These are phyloP conservation scores for Coelopa frigida DNA, from an alignment of 1,140 invertebrate genomes.

Conservation along the genomic window DNA sequence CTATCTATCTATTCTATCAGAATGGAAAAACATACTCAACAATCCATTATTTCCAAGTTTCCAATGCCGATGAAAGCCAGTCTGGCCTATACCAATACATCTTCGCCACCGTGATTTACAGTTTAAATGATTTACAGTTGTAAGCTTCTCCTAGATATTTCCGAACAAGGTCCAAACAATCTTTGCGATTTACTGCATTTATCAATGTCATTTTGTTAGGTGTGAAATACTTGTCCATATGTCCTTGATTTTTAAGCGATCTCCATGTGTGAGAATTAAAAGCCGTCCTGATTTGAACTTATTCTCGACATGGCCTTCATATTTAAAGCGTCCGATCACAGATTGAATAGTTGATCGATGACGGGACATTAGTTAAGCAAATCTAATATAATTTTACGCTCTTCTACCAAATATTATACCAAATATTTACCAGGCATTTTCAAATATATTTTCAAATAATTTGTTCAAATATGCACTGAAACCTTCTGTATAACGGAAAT, in stretches of 20 bases:
- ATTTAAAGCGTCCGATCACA: background rate
- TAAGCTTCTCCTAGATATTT: background rate
- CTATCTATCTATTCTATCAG: too few species aligned
- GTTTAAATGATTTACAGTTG: background rate
- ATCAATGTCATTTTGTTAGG: background rate
- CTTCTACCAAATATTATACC: background rate
- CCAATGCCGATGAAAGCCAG: background rate
- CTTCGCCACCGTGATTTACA: background rate
- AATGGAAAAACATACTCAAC: too few species aligned
- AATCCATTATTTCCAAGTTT: background rate
- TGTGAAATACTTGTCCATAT: background rate
- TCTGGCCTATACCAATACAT: slow-evolving; percentile 2
- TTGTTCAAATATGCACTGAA: background rate
- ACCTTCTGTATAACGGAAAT: background rate
- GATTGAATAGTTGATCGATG: background rate
- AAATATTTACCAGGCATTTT: background rate
- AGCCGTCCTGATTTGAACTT: background rate
- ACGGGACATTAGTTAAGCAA: background rate
- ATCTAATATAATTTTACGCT: background rate
- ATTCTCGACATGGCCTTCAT: background rate
- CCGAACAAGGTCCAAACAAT: background rate
- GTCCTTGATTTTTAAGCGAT: background rate
- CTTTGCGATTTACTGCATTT: background rate
- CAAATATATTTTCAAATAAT: background rate
- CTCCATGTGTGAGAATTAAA: background rate